Percentiles rank a stretch among this genome's conserved stretches.
Evolutionary conservation across 2,888 invertebrate species (phyloP).

Genomic region (Scaptomyza cyrtandrae): DNA sequence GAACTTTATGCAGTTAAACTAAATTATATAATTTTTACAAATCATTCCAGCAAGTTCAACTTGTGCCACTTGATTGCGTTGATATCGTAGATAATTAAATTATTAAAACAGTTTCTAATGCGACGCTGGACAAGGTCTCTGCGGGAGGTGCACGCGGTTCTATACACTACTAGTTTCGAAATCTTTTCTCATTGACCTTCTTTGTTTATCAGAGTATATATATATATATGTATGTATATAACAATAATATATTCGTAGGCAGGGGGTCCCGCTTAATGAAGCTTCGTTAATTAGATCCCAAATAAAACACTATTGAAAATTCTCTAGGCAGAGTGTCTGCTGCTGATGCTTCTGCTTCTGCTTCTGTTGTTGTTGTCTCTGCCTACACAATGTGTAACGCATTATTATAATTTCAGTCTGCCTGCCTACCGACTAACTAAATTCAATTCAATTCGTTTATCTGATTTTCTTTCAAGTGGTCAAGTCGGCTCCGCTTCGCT

Average conservation of each 20-base stretch:
- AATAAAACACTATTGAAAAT: slow-evolving; percentile 21
- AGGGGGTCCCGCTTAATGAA: slow-evolving; percentile 47
- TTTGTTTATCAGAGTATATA: slow-evolving; percentile 25
- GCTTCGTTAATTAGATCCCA: slow-evolving; percentile 55
- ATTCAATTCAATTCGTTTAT: slow-evolving; percentile 69
- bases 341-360: not conserved
- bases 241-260: slow-evolving; percentile 8
- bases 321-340: slow-evolving; percentile 9
- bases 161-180: slow-evolving; percentile 27
- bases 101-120: slow-evolving; percentile 60
- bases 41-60: slow-evolving; percentile 14
- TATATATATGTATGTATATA: not conserved
- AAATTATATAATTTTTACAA: slow-evolving; percentile 24
- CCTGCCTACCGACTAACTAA: slow-evolving; percentile 46
- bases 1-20: slow-evolving; percentile 34
- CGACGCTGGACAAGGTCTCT: slow-evolving; percentile 25
- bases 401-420: slow-evolving; percentile 54
- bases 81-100: slow-evolving; percentile 62
- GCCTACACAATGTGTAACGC: slow-evolving; percentile 69
- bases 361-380: slow-evolving; percentile 10
- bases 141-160: slow-evolving; percentile 23
- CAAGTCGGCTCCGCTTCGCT: slow-evolving; percentile 37
- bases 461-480: slow-evolving; percentile 69
- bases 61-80: slow-evolving; percentile 56
- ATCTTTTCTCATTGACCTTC: slow-evolving; percentile 25